A percentile compares a stretch with the other conserved stretches of the same genome.
Conservation (phyloP, 1,140 invertebrate genomes). For the Drosophila sucinea region DNA sequence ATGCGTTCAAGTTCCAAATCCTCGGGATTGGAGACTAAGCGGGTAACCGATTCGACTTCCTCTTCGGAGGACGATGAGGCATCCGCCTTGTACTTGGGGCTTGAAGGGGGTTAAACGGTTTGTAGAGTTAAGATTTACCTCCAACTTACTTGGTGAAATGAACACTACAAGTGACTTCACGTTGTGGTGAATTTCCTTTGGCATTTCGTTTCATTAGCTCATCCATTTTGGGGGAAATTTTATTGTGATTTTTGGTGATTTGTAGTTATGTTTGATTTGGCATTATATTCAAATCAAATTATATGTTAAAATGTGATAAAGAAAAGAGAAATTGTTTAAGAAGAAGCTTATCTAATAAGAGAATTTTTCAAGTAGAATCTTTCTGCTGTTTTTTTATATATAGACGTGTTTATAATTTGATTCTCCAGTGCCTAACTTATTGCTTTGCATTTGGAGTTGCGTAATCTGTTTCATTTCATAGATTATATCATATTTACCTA, state of each 20-base stretch:
- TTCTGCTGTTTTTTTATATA: too few relatives aligned
- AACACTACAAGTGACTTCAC: conserved; percentile 54
- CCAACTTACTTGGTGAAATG: conserved; percentile 44
- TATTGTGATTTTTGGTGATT: neutral
- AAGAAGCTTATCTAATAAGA: too few relatives aligned
- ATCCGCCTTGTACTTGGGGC: conserved; percentile 14
- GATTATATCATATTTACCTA: too few relatives aligned
- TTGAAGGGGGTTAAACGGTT: neutral
- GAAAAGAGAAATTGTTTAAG: too few relatives aligned
- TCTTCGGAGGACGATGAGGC: neutral
- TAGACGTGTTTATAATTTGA: too few relatives aligned
- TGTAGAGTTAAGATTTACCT: too few relatives aligned
- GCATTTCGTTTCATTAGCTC: conserved; percentile 36
- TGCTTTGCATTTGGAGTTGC: too few relatives aligned
- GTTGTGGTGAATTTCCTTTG: neutral
- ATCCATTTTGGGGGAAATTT: conserved; percentile 40
- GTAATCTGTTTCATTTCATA: too few relatives aligned
- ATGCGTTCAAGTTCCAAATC: conserved; percentile 41
- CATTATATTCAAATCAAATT: neutral
- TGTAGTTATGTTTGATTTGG: neutral
- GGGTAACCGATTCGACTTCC: conserved; percentile 31
- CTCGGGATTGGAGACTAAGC: conserved; percentile 45
- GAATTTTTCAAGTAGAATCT: too few relatives aligned
- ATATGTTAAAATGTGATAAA: neutral
- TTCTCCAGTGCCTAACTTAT: too few relatives aligned